Base-by-base conservation (phyloP, 2,113 vertebrate species). In the Nothobranchius kuhntae region DNA sequence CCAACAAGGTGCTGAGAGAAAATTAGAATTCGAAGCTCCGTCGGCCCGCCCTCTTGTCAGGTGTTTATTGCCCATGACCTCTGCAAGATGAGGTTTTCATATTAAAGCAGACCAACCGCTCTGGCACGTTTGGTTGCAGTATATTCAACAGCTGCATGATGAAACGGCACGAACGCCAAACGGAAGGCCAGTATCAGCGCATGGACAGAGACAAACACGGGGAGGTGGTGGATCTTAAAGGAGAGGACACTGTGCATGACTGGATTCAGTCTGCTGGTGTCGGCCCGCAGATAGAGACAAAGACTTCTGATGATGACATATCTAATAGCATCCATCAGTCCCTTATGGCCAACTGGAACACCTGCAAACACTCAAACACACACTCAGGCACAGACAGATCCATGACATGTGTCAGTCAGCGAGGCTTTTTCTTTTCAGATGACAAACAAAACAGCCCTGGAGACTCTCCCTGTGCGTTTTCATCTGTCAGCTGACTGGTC, bases 11-110 rank as follows among this genome's bases (percentile, higher is more conserved):
- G 82, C 82, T 83, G 78, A 81, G 81, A 89, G 87, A 90, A 90
- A 90, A 93, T 92, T 92, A 89, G 86, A 92, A 91, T 90, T 86
- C 83, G 89, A 86, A 84, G 84, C 79, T 84, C 67, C 65, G 54
- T 84, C 68, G 14, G 85, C 71, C 86, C 72, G 77, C 86, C 85
- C 77, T 81, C 77, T 83, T 92, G 90, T 91, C 89, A 91, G 81
- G 86, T 92, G 89, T 91, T 93, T 94, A 94, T 92, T 92, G 91
- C 86, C 75, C 71, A 51, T 81, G 88, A 91, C 90, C 91, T 82
- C 58, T 4, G 75, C 61, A 44, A 86, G 88, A 92, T 92, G 90
- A 92, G 91, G 91, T 94, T 91, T 92, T 93, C 82, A 87, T 91
- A 92, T 92, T 87, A 91, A 83, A 85, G 87, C 84, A 79, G 89